Evolutionary conservation across 2,797 vertebrate genomes (phyloP), one percentile per base, ranked within the genome.

Genomic region (Gymnothorax javanicus): DNA sequence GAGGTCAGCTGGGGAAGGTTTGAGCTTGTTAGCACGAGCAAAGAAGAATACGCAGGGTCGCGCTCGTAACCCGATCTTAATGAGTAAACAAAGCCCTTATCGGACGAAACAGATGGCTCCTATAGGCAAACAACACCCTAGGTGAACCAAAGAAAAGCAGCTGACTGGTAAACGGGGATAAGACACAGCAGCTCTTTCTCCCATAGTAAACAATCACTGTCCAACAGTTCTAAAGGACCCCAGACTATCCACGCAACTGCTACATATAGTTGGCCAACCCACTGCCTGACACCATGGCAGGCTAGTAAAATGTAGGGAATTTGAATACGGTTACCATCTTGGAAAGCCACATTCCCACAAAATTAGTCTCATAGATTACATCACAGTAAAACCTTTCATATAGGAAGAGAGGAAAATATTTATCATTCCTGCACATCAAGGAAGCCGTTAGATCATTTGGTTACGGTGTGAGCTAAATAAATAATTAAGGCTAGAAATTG

Each of bases 151-250:
- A 81, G 23, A 7, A n/a, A 56, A 81, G n/a, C 52, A 81, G 23
- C 77, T 81, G 77, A 9, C 50, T 52, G 75, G 2, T 52, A 20
- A 79, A 79, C 17, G 23, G 43, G 43, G 75, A 54, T 20, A 23
- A 79, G 75, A 79, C 2, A 79, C 43, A 23, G 13, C 75, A 79
- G 75, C 77, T 56, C 77, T n/a, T 56, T 56, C 77, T 56, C 77
- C 77, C 77, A n/a, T 50, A 23, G 20, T 52, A 81, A 81, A 81
- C 52, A 81, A 56, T 54, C 50, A 50, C 52, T 11, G 77, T 52
- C 77, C 52, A 11, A 20, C 52, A 20, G 50, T 81, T 81, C 20
- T 9, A 23, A 25, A 81, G 77, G 77, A 81, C 52, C 20, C 52
- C 77, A 54, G 27, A n/a, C 52, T n/a, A 17, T 8, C 52, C 3